Base-by-base conservation (phyloP, 2,888 invertebrate genomes). In the Anoplius nigerrimus region DNA sequence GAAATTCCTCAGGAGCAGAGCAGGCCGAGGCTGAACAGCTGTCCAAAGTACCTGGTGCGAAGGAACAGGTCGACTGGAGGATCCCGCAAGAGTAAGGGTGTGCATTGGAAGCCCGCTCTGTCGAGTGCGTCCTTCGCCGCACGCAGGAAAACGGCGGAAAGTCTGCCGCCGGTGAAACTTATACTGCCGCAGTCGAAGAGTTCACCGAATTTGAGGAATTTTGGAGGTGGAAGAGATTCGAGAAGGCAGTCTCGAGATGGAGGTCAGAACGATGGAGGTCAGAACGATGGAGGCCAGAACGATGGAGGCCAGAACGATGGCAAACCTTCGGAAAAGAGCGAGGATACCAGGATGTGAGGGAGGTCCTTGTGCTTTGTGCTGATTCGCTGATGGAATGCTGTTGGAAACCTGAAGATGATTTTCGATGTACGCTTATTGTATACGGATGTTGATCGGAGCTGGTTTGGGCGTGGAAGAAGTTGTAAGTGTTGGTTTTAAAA, bases 31-130 rank as follows among this genome's bases (percentile, higher is more conserved):
- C n/a, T 48, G 3, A 54, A 6, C 15, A 69, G 43, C n/a, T 45
- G 22, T 58, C 80, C 85, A 0, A 87, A 80, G 65, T 78, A 79
- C 53, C 63, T 85, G 24, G 62, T 82, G 13, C 75, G 82, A 51
- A 84, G 84, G 46, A 82, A 84, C n/a, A 84, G 82, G 62, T 84
- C 82, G 11, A 69, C 65, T 20, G 80, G 81, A 16, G 81, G 79
- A 53, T 69, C 72, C 18, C 77, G 81, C n/a, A 86, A 79, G 74
- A 88, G 82, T 55, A 82, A 80, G 57, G 85, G 84, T 15, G 83
- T 88, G 1, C 81, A 85, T 2, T 89, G 89, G 89, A 88, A 84
- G 75, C 75, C 2, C 71, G 75, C 46, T 62, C 45, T 18, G 64
- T 20, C 45, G 16, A 24, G 57, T n/a, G 20, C 21, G 11, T 58